Percentiles rank a stretch among this genome's conserved stretches.
phyloP scores from a whole-genome alignment of 2,797 vertebrate species.

The Siniperca undulata region DNA sequence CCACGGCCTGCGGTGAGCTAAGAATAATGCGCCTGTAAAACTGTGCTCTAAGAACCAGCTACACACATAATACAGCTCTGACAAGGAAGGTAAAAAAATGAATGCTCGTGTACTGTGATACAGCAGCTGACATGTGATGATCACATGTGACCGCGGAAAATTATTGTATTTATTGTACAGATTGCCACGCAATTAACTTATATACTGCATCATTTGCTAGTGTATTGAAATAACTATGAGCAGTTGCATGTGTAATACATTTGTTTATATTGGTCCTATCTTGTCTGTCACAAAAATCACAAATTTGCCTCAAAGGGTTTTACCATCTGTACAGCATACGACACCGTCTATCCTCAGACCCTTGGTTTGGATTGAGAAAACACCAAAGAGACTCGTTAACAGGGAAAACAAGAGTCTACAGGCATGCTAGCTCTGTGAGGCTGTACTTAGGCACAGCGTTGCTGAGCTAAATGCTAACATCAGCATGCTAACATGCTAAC shows the following conservation, averaged over 20 bases:
- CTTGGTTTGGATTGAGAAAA: too few relatives aligned
- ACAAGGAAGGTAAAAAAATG: constrained; percentile 43
- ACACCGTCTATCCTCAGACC: too few relatives aligned
- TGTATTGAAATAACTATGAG: background rate
- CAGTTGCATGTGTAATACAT: background rate
- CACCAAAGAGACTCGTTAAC: too few relatives aligned
- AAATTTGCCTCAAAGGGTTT: too few relatives aligned
- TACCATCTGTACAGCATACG: too few relatives aligned
- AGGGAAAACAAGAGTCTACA: too few relatives aligned
- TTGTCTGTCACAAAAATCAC: background rate
- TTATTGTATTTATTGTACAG: fast-evolving
- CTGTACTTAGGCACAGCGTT: too few relatives aligned
- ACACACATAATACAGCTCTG: background rate
- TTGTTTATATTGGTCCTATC: background rate
- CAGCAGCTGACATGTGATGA: background rate
- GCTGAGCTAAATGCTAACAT: too few relatives aligned
- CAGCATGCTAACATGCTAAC: too few relatives aligned
- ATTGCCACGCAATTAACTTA: background rate
- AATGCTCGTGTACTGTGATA: constrained; percentile 49
- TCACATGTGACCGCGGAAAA: fast-evolving
- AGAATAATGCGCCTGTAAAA: background rate
- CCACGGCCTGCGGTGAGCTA: background rate
- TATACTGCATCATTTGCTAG: background rate
- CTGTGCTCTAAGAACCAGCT: background rate
- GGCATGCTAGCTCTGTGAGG: too few relatives aligned